Evolutionary conservation across 2,113 vertebrate species (phyloP).

Genomic region (Reinhardtius hippoglossoides): DNA sequence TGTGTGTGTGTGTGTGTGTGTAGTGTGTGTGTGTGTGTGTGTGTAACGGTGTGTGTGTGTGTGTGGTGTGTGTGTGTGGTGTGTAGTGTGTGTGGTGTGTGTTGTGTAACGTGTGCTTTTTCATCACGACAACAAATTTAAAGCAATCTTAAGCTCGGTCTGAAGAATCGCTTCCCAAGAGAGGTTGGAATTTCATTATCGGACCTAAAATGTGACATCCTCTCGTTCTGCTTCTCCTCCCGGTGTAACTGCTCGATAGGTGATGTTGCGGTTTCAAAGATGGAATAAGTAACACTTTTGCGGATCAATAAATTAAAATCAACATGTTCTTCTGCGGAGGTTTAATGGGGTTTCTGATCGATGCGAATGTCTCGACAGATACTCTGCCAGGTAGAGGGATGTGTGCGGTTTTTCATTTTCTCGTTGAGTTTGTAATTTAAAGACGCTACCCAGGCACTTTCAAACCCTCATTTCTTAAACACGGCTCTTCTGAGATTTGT

Average conservation of each 20-base stretch:
- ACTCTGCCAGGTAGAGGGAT: slow-evolving; percentile 3
- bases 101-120: neutral
- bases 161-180: slow-evolving; percentile 13
- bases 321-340: slow-evolving; percentile 32
- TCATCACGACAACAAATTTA: neutral
- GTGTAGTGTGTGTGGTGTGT: no score
- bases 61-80: no score
- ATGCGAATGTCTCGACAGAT: slow-evolving; percentile 30
- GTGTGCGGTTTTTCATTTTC: slow-evolving; percentile 20
- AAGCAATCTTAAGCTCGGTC: neutral
- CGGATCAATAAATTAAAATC: slow-evolving; percentile 35
- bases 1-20: no score
- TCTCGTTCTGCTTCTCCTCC: slow-evolving; percentile 14
- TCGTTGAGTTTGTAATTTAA: slow-evolving; percentile 8
- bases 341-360: slow-evolving; percentile 25
- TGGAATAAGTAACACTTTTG: slow-evolving; percentile 19
- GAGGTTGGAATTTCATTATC: slow-evolving; percentile 21
- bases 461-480: slow-evolving; percentile 23
- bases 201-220: slow-evolving; percentile 18
- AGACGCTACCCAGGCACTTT: slow-evolving; percentile 9
- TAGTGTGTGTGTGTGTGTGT: no score
- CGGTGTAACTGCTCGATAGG: neutral
- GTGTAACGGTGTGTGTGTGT: neutral
- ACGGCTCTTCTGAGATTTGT: slow-evolving; percentile 4
- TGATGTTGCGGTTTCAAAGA: slow-evolving; percentile 1